Base-by-base conservation (phyloP, 2,797 vertebrate genomes). In the Pseudomugil tenellus region DNA sequence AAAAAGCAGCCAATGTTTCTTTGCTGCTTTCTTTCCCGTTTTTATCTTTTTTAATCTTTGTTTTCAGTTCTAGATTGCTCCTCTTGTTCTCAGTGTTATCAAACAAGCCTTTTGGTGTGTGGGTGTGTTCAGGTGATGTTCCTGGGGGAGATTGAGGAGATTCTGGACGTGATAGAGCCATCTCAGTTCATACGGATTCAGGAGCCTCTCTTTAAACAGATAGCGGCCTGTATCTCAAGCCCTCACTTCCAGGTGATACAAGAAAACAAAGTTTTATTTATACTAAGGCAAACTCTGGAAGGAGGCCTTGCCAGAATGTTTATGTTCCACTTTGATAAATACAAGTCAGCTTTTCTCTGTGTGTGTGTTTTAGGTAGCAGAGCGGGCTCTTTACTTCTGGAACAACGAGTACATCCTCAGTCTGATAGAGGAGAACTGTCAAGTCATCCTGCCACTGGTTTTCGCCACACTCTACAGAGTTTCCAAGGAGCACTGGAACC, bases 401-500 rank as follows among this genome's bases (percentile, higher is more conserved):
- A 98, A 98, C 91, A 98, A 97, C 17, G 96, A 97, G 73, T 97
- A 98, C 89, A 97, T 98, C 91, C 92, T 98, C 87, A 97, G 96
- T 84, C 94, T 97, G 88, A 97, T 98, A 41, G 96, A 98, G 83
- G 96, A 98, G 92, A 98, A 98, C 92, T 97, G 96, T 91, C 95
- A 96, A 88, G 94, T 96, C 74, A 96, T 98, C 89, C 93, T 98
- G 80, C 96, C 96, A 48, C 94, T 97, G 87, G 96, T 97, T n/a
- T 98, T 97, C 19, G 94, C 95, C 83, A 97, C 96, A 32, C 95
- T 97, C 80, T 98, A 97, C 92, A 94, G 95, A 85, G 96, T 98
- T 83, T 98, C 96, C 86, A 98, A 97, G 91, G 96, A 98, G 89
- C 96, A 98, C 92, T 98, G 96, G 96, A 98, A 98, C 89, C 96